phyloP scores from a whole-genome alignment of 2,888 invertebrate species.

The Cylindroiulus punctatus region DNA sequence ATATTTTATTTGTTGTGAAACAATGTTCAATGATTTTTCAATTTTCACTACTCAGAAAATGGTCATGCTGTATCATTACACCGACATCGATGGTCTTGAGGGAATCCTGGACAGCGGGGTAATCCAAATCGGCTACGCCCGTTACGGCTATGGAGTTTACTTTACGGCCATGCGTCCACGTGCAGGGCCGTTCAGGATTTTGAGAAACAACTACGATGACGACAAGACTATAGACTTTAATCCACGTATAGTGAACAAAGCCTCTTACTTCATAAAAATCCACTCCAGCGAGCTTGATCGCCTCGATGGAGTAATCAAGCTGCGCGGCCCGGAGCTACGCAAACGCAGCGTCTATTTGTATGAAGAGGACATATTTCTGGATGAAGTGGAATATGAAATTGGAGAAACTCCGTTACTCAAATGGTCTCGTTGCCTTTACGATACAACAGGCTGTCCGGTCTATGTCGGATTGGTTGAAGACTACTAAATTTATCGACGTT shows the following conservation, averaged over 20 bases:
- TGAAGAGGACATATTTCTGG: neutral
- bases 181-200: neutral
- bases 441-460: too few relatives aligned
- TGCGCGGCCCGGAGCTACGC: neutral
- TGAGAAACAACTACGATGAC: neutral
- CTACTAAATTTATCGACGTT: neutral
- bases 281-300: neutral
- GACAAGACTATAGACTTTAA: neutral
- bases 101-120: neutral
- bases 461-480: neutral
- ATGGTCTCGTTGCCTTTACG: too few relatives aligned
- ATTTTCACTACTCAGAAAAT: neutral
- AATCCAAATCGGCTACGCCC: neutral
- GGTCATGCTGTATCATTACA: neutral
- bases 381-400: neutral
- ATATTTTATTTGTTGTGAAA: neutral
- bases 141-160: neutral
- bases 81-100: neutral
- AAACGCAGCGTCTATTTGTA: neutral
- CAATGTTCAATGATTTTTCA: neutral
- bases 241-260: neutral
- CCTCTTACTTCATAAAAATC: neutral
- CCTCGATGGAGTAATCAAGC: neutral
- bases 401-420: too few relatives aligned
- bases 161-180: neutral